Evolutionary conservation across 2,113 vertebrate species (phyloP).

Genomic region (Apodemus speciosus): DNA sequence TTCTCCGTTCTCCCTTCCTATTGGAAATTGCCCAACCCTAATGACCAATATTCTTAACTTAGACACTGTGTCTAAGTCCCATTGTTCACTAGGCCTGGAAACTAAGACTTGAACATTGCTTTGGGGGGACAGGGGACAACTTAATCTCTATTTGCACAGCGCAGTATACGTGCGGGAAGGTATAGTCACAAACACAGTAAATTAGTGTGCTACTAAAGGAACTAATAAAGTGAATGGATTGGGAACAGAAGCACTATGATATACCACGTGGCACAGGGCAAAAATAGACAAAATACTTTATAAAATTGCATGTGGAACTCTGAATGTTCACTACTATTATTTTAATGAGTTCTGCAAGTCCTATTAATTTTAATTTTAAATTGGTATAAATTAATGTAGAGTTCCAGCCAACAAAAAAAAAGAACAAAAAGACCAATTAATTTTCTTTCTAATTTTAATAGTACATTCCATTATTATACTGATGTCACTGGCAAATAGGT

Average conservation of each 20-base stretch:
- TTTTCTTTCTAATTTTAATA: slow-evolving; percentile 20
- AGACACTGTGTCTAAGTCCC: slow-evolving; percentile 1
- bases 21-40: neutral
- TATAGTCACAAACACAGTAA: neutral
- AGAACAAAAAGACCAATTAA: slow-evolving; percentile 36
- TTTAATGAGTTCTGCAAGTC: slow-evolving; percentile 24
- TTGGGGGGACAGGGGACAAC: neutral
- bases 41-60: neutral
- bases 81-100: neutral
- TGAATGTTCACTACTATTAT: neutral
- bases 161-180: neutral
- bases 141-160: neutral
- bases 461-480: neutral
- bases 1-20: neutral
- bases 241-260: neutral
- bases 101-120: neutral
- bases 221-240: neutral
- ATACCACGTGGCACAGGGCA: neutral
- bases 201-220: neutral
- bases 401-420: neutral
- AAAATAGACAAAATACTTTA: slow-evolving; percentile 22
- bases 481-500: neutral
- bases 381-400: neutral
- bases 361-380: slow-evolving; percentile 39
- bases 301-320: neutral